A percentile compares a stretch with the other conserved stretches of the same genome.
Conservation (phyloP, 2,113 vertebrate species). For the Oreotragus oreotragus region DNA sequence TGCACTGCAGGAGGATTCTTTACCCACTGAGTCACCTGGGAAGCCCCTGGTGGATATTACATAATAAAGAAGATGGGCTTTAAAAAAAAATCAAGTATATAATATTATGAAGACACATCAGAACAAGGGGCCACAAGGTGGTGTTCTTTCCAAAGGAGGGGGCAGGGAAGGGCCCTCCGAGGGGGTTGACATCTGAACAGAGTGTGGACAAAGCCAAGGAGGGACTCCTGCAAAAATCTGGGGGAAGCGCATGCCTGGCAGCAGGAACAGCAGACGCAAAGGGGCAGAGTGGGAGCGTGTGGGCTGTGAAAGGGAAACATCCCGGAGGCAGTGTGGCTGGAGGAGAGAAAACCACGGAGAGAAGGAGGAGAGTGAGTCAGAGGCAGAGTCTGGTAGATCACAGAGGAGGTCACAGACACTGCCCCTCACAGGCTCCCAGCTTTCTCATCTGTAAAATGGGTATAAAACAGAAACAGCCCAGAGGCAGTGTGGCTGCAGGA, state of each 20-base stretch:
- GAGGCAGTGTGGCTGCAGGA: background rate
- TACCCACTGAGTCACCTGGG: background rate
- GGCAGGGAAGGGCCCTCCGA: background rate
- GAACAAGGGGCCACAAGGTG: background rate
- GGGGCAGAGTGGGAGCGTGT: accelerated
- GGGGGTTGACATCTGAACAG: background rate
- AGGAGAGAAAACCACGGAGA: background rate
- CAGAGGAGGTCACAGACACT: background rate
- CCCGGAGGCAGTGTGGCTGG: background rate
- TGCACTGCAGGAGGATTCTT: background rate
- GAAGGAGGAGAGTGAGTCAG: background rate
- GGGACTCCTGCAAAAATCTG: background rate
- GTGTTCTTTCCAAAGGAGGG: background rate
- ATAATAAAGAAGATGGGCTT: background rate
- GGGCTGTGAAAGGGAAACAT: accelerated
- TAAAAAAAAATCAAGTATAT: background rate
- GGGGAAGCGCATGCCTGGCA: background rate
- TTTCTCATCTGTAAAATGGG: background rate
- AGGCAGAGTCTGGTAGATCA: background rate
- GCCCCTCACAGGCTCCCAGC: background rate
- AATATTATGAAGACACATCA: background rate
- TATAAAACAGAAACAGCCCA: background rate
- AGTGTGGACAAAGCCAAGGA: background rate
- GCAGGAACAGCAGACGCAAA: background rate
- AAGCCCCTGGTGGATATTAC: background rate